phyloP scores from a whole-genome alignment of 2,888 invertebrate species.

The Stenodera caucasica region DNA sequence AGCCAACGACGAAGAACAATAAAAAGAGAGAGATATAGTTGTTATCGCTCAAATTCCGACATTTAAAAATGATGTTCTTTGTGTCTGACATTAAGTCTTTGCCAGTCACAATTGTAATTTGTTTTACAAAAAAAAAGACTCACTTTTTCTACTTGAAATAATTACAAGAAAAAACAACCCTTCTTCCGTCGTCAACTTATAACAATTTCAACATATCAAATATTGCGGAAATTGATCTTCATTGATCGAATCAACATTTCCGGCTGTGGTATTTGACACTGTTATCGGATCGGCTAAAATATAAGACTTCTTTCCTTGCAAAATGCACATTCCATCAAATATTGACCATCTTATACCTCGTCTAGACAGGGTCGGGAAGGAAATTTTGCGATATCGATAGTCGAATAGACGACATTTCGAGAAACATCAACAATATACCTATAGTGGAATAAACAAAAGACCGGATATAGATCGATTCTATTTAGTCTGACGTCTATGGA shows the following conservation, averaged over 20 bases:
- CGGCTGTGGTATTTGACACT: conserved; percentile 24
- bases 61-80: conserved; percentile 14
- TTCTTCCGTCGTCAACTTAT: too few relatives aligned
- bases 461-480: conserved; percentile 5
- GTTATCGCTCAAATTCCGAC: conserved; percentile 5
- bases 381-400: not conserved
- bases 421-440: too few relatives aligned
- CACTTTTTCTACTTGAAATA: not conserved
- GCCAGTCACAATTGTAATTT: not conserved
- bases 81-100: conserved; percentile 1
- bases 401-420: not conserved
- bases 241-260: conserved; percentile 20
- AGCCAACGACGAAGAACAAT: conserved; percentile 8
- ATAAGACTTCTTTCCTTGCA: conserved; percentile 25
- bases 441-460: not conserved
- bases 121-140: not conserved
- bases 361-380: too few relatives aligned
- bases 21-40: not conserved
- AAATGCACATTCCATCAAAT: not conserved
- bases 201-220: too few relatives aligned
- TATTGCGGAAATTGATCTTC: conserved; percentile 26
- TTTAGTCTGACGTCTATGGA: conserved; percentile 2
- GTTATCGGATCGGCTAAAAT: not conserved
- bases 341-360: too few relatives aligned
- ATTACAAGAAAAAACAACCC: not conserved